Conservation (phyloP, 2,888 invertebrate genomes). For the Exephanes ischioxanthus region DNA sequence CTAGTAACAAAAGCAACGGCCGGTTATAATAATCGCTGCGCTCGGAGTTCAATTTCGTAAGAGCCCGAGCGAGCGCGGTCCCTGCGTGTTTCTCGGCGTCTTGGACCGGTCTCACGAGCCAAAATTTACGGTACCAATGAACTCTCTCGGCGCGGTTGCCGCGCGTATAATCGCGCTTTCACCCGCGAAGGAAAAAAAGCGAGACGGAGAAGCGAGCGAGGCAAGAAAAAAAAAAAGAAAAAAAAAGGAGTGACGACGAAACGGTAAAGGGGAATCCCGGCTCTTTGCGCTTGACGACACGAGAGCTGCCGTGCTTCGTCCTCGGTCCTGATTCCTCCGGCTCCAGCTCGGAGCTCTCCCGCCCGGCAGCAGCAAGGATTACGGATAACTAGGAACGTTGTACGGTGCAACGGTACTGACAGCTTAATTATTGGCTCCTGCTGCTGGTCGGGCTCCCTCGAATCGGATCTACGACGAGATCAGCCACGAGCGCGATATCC, state of each 20-base stretch:
- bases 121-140: constrained; percentile 66
- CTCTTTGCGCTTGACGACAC: constrained; percentile 46
- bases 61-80: constrained; percentile 16
- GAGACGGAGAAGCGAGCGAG: background rate
- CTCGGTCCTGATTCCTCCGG: constrained; percentile 2
- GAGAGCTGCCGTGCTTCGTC: constrained; percentile 1
- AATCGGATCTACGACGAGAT: constrained; percentile 52
- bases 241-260: constrained; percentile 23
- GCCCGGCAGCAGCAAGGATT: constrained; percentile 36
- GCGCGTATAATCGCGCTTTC: constrained; percentile 63
- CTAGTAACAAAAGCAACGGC: constrained; percentile 17
- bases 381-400: constrained; percentile 33
- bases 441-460: constrained; percentile 20
- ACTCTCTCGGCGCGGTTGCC: constrained; percentile 52
- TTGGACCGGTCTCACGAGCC: constrained; percentile 58
- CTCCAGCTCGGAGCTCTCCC: constrained; percentile 1
- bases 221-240: constrained; percentile 6
- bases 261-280: constrained; percentile 42
- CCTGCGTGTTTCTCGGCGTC: constrained; percentile 4
- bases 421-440: constrained; percentile 63
- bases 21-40: constrained; percentile 35
- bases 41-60: constrained; percentile 57
- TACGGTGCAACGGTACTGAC: constrained; percentile 51
- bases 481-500: constrained; percentile 15
- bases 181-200: constrained; percentile 47